Evolutionary conservation across 2,888 invertebrate genomes (phyloP).

Genomic region (Hipparchia semele): DNA sequence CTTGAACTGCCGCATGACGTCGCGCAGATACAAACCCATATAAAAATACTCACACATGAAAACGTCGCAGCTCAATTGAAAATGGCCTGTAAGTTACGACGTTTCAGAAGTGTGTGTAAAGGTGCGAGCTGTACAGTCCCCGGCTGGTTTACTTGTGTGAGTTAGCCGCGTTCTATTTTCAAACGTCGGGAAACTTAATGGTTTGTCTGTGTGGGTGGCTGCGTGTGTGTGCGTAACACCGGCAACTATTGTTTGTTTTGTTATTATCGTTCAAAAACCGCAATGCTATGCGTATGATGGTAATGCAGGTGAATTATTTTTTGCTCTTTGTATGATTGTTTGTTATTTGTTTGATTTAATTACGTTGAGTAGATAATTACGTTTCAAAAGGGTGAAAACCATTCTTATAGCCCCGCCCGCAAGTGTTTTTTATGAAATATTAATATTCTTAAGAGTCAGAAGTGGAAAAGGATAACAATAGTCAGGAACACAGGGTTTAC

Average conservation of each 20-base stretch:
- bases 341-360: slow-evolving; percentile 8
- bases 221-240: slow-evolving; percentile 61
- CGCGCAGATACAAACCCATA: slow-evolving; percentile 39
- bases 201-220: slow-evolving; percentile 63
- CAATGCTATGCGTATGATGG: slow-evolving; percentile 25
- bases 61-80: slow-evolving; percentile 54
- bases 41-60: slow-evolving; percentile 42
- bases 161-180: slow-evolving; percentile 66
- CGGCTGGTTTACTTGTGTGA: slow-evolving; percentile 52
- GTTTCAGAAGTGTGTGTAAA: slow-evolving; percentile 51
- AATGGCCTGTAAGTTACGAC: slow-evolving; percentile 40
- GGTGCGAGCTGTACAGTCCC: slow-evolving; percentile 17
- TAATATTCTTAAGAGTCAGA: too few species aligned
- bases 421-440: too few species aligned
- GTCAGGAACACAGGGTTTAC: too few species aligned
- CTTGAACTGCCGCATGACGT: slow-evolving; percentile 52
- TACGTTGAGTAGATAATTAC: neutral
- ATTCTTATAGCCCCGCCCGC: too few species aligned
- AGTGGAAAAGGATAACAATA: too few species aligned
- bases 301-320: slow-evolving; percentile 17
- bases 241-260: slow-evolving; percentile 71
- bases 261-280: slow-evolving; percentile 64
- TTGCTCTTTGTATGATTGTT: slow-evolving; percentile 22
- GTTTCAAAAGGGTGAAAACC: neutral
- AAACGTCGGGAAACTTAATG: slow-evolving; percentile 70